These are phyloP conservation scores for Sebastes baramenuke DNA, from an alignment of 2,797 vertebrate genomes.

Conservation along the genomic window DNA sequence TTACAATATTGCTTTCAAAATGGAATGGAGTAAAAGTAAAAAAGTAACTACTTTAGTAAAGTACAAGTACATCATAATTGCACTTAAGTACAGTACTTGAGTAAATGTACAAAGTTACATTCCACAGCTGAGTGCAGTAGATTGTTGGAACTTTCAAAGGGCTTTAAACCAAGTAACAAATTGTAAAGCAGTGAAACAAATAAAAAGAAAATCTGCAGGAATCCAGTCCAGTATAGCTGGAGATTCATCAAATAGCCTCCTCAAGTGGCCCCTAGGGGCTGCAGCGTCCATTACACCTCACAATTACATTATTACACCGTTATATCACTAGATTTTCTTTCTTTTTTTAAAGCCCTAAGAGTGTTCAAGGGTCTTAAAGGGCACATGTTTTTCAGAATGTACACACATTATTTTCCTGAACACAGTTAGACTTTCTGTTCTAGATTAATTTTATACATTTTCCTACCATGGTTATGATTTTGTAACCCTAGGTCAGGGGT, in stretches of 20 bases:
- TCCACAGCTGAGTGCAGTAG: not conserved
- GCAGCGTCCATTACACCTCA: not conserved
- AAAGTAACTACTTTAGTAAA: too few species aligned
- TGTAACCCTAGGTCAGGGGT: too few species aligned
- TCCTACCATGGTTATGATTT: not conserved
- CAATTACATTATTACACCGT: not conserved
- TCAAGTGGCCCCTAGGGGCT: not conserved
- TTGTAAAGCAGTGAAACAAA: not conserved
- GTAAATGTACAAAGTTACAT: too few species aligned
- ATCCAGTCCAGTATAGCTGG: not conserved
- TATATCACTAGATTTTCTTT: not conserved
- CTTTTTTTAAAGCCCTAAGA: not conserved
- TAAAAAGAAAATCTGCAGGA: not conserved
- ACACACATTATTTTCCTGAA: not conserved
- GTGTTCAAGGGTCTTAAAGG: not conserved
- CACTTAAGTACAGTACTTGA: too few species aligned
- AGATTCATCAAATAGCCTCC: not conserved
- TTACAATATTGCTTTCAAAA: too few species aligned
- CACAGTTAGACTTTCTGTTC: not conserved
- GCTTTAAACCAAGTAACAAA: not conserved
- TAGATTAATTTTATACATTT: not conserved
- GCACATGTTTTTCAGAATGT: not conserved
- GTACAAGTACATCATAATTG: too few species aligned
- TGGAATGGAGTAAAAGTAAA: too few species aligned
- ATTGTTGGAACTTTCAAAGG: not conserved